phyloP scores from a whole-genome alignment of 35 echinoderm and acorn worm genomes.

The Ptychodera flava region DNA sequence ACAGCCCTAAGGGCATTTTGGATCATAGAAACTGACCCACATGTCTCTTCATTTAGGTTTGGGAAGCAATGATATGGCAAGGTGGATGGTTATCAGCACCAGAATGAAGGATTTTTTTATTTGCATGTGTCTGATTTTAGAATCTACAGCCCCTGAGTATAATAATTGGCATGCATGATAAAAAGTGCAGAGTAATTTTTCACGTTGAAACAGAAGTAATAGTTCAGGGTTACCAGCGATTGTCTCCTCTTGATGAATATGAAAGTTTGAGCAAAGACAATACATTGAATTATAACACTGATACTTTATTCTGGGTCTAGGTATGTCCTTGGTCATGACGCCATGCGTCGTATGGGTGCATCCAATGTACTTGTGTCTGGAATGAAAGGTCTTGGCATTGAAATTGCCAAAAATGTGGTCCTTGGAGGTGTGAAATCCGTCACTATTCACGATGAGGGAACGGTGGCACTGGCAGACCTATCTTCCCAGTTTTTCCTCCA shows the following conservation, averaged over 20 bases:
- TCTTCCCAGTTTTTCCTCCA: constrained; percentile 95
- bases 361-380: constrained; percentile 93
- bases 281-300: neutral
- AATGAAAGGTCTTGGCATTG: constrained; percentile 87
- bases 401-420: constrained; percentile 96
- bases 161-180: no score
- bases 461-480: constrained; percentile 57
- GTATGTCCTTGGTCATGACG: constrained; percentile 95
- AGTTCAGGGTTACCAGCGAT: no score
- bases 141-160: no score
- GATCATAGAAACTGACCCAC: no score
- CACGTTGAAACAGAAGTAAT: no score
- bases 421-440: constrained; percentile 89
- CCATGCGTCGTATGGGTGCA: constrained; percentile 87
- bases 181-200: no score
- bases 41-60: no score
- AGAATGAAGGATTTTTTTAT: no score
- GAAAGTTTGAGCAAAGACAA: neutral
- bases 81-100: no score
- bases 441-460: constrained; percentile 86
- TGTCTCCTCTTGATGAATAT: neutral
- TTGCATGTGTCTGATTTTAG: no score
- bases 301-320: constrained; percentile 33
- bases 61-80: no score
- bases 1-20: no score